These are phyloP conservation scores for Babyrousa celebensis DNA, from an alignment of 2,797 vertebrate genomes.

Conservation along the genomic window DNA sequence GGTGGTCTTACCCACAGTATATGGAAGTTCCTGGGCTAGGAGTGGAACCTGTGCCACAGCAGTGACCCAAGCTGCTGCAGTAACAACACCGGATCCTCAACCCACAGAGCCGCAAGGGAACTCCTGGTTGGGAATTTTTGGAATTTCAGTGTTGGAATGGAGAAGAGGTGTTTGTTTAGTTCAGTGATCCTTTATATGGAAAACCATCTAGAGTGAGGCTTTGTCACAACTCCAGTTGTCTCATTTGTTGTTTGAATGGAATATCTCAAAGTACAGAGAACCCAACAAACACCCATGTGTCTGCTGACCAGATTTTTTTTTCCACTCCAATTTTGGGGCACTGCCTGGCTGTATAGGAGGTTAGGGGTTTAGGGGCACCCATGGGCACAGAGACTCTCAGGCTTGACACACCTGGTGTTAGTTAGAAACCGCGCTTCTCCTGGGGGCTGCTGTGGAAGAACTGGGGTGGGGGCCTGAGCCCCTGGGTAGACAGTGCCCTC, in stretches of 20 bases:
- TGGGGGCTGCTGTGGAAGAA: background rate
- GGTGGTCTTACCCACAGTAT: no score
- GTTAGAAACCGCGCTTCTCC: background rate
- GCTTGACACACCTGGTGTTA: background rate
- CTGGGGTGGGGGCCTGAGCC: background rate
- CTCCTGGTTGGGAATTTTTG: background rate
- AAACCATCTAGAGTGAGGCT: background rate
- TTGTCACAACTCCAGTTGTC: background rate
- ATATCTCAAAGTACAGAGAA: background rate
- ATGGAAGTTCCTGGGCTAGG: no score
- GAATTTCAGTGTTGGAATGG: background rate
- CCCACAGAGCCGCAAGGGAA: no score
- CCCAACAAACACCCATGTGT: background rate
- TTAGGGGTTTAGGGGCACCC: background rate
- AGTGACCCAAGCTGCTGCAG: no score
- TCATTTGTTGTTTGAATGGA: conserved; percentile 29
- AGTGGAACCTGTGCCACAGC: no score
- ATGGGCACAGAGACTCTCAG: background rate
- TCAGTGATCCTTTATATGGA: background rate
- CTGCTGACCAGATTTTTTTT: background rate
- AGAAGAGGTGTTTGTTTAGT: background rate
- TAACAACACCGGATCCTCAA: no score
- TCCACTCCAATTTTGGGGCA: background rate
- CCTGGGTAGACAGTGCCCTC: background rate
- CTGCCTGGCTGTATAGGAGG: background rate